A percentile compares a stretch with the other conserved stretches of the same genome.
These are phyloP conservation scores for Oryzias javanicus DNA, from an alignment of 2,113 vertebrate genomes.

Conservation along the genomic window DNA sequence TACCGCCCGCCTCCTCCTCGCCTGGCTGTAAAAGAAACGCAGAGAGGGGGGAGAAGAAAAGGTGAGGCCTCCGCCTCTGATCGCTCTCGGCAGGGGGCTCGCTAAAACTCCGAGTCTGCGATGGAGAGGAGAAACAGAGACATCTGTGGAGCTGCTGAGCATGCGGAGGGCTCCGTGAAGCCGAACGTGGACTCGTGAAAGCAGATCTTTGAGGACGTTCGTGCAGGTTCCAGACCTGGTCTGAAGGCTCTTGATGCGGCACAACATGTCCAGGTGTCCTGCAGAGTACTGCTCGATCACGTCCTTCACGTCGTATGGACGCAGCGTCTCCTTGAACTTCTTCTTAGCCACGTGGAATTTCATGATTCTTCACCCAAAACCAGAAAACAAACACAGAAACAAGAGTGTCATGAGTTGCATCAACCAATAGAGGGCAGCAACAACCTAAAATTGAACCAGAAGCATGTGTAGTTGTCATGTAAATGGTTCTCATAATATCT, in stretches of 20 bases:
- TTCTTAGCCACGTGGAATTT: slow-evolving; percentile 98
- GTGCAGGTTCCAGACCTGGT: slow-evolving; percentile 82
- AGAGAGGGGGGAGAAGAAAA: slow-evolving; percentile 76
- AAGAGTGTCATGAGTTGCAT: slow-evolving; percentile 9
- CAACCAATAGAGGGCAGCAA: slow-evolving; percentile 61
- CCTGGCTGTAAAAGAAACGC: slow-evolving; percentile 77
- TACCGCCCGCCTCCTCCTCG: slow-evolving; percentile 68
- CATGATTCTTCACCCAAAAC: slow-evolving; percentile 85
- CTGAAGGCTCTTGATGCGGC: slow-evolving; percentile 98
- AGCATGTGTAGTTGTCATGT: no score
- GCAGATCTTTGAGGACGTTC: background rate
- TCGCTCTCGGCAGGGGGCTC: slow-evolving; percentile 70
- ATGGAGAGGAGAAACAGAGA: slow-evolving; percentile 50
- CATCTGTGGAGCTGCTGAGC: slow-evolving; percentile 2
- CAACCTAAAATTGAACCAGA: slow-evolving; percentile 8
- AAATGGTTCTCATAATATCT: no score
- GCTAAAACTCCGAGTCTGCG: slow-evolving; percentile 80
- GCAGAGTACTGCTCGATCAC: slow-evolving; percentile 99
- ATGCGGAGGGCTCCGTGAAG: no score
- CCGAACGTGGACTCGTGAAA: background rate
- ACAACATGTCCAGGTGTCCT: slow-evolving; percentile 97
- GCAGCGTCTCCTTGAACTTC: slow-evolving; percentile 96
- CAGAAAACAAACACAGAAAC: background rate
- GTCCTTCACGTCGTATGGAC: slow-evolving; percentile 97
- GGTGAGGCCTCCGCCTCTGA: slow-evolving; percentile 72